Base-by-base conservation (phyloP, 2,888 invertebrate species). In the Athetis lepigone region DNA sequence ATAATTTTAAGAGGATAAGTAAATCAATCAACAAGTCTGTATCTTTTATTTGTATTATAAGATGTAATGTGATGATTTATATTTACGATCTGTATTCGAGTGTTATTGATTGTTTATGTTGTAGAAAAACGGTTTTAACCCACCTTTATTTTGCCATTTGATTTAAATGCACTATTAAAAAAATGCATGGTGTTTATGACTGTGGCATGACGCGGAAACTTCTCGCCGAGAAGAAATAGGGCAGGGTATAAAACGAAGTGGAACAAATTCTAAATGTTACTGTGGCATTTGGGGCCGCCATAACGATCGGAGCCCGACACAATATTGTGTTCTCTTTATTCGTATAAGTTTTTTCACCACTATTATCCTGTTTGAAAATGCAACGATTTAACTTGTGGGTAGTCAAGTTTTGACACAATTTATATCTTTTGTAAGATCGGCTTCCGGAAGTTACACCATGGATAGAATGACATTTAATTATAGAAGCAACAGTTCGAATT, bases 251-350 rank as follows among this genome's bases (percentile, higher is more conserved):
- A 88, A 89, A 89, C 86, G 82, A 85, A 87, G 82, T 89, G 87
- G 88, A 88, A 88, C 89, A 82, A 81, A 85, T 86, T 88, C 86
- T 87, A 92, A 92, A 92, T 92, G 92, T 90, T 92, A 92, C 81
- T 84, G 85, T 92, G 92, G 85, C 92, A 92, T 92, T 92, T 92
- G 82, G 84, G 85, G 78, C 75, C 77, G 79, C 75, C 79, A 81
- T 83, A 82, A 83, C 81, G 69, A 82, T 82, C 80, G 73, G 66
- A 77, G 72, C 75, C 70, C 74, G 71, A 65, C 79, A 65, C 79
- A 67, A 72, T 52, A 52, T 79, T 75, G 73, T 77, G 67, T 62
- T 75, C 54, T 66, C 50, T 69, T 56, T 46, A 54, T 43, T 49
- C 42, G 19, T 42, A 55, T 58, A 47, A 63, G 46, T 46, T 69